phyloP scores from a whole-genome alignment of 2,888 invertebrate genomes.

The Tolmerus cingulatus region DNA sequence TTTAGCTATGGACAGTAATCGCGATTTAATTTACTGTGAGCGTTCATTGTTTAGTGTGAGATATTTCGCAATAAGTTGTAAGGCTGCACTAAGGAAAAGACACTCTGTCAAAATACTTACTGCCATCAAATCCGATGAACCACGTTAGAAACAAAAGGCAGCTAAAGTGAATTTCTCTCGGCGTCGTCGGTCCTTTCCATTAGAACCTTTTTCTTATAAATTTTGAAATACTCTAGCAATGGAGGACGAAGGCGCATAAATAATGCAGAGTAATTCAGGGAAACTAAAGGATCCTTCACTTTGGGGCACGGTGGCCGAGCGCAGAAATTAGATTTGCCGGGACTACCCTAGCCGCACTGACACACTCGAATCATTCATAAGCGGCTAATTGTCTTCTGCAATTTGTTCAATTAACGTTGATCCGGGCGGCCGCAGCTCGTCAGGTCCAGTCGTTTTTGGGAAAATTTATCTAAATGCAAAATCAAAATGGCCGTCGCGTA shows the following conservation, averaged over 20 bases:
- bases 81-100: background rate
- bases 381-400: slow-evolving; percentile 17
- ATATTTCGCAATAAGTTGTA: background rate
- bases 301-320: background rate
- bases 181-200: background rate
- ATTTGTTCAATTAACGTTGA: slow-evolving; percentile 31
- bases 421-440: slow-evolving; percentile 37
- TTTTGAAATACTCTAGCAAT: background rate
- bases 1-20: too few relatives aligned
- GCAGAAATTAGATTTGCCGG: background rate
- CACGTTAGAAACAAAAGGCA: background rate
- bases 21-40: too few relatives aligned
- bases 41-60: too few relatives aligned
- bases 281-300: background rate
- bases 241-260: background rate
- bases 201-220: background rate
- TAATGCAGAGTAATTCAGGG: background rate
- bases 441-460: slow-evolving; percentile 29
- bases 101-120: background rate
- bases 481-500: slow-evolving; percentile 54
- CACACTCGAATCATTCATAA: background rate
- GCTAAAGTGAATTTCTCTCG: background rate
- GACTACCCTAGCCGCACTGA: background rate
- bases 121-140: background rate
- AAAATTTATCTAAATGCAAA: slow-evolving; percentile 51